Evolutionary conservation across 2,797 vertebrate species (phyloP).

Genomic region (Australoheros facetus): DNA sequence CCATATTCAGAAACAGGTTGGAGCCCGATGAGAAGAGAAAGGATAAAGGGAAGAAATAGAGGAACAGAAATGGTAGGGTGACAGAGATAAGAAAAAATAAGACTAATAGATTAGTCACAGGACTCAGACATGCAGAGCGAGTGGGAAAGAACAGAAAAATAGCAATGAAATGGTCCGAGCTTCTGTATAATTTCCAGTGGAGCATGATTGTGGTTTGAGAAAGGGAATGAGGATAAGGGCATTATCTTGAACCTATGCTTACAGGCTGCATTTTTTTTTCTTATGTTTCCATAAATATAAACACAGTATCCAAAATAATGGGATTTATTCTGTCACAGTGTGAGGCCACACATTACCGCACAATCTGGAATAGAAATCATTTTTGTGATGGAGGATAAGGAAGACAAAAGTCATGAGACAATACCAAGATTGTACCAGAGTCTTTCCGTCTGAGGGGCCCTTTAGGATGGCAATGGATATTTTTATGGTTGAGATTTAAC

Average conservation of each 20-base stretch:
- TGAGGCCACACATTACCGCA: conserved; percentile 36
- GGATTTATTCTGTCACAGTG: conserved; percentile 55
- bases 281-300: conserved; percentile 61
- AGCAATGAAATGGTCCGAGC: conserved; percentile 28
- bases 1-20: conserved; percentile 23
- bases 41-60: conserved; percentile 14
- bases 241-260: conserved; percentile 60
- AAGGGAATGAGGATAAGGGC: conserved; percentile 33
- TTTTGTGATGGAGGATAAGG: conserved; percentile 43
- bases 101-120: conserved; percentile 55
- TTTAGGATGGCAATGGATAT: background rate
- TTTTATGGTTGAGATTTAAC: background rate
- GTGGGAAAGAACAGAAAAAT: conserved; percentile 22
- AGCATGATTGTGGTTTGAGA: conserved; percentile 41
- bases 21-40: conserved; percentile 1
- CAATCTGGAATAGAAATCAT: conserved; percentile 41
- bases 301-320: conserved; percentile 58
- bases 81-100: conserved; percentile 48
- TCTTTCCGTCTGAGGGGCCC: background rate
- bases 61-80: conserved; percentile 3
- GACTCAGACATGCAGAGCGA: conserved; percentile 23
- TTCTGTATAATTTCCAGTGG: conserved; percentile 26
- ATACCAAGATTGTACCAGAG: conserved; percentile 12
- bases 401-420: conserved; percentile 18
- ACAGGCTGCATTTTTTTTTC: conserved; percentile 22